Evolutionary conservation across 2,113 vertebrate genomes (phyloP).

Genomic region (Rutilus rutilus): DNA sequence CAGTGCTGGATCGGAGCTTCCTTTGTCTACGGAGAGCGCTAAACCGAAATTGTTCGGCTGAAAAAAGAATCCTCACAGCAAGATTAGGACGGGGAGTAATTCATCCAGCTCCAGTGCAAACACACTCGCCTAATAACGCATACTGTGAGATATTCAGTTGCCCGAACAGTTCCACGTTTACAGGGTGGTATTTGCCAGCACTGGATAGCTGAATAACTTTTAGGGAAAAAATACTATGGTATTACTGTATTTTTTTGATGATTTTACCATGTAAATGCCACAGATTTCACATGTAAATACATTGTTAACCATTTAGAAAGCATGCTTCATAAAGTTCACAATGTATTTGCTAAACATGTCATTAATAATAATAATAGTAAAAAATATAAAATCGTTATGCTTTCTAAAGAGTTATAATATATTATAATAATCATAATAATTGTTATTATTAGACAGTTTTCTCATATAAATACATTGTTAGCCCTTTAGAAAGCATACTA

Average conservation of each 20-base stretch:
- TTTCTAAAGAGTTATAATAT: neutral
- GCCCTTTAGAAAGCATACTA: neutral
- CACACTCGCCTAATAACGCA: constrained; percentile 23
- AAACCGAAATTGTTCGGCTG: constrained; percentile 49
- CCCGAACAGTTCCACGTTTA: neutral
- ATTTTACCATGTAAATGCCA: no score
- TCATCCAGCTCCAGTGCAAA: constrained; percentile 28
- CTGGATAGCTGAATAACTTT: neutral
- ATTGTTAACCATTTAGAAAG: neutral
- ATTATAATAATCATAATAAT: neutral
- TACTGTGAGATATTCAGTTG: constrained; percentile 22
- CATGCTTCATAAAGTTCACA: neutral
- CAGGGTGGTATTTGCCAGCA: neutral
- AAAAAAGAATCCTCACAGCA: constrained; percentile 42
- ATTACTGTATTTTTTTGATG: neutral
- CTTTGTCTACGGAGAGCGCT: constrained; percentile 56
- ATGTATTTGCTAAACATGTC: no score
- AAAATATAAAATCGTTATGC: no score
- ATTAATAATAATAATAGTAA: no score
- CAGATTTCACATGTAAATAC: neutral
- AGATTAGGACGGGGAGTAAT: constrained; percentile 25
- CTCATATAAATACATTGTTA: neutral
- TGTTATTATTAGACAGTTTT: neutral
- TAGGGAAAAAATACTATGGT: neutral
- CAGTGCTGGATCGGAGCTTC: constrained; percentile 45